Base-by-base conservation (phyloP, 2,888 invertebrate genomes). In the Microctonus hyperodae region DNA sequence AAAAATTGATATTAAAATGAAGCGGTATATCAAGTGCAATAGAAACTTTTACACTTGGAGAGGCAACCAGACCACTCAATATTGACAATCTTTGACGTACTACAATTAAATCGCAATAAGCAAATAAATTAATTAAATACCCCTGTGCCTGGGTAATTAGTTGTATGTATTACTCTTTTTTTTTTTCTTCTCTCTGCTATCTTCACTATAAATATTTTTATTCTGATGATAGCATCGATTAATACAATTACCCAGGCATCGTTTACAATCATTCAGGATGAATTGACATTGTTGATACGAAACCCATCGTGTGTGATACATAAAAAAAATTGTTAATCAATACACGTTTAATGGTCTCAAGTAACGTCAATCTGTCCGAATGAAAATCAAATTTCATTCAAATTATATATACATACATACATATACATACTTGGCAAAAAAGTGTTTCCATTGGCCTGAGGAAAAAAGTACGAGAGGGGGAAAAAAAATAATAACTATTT, bases 41-140 rank as follows among this genome's bases (percentile, higher is more conserved):
- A 63, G 40, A 28, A 10, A 22, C 23, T 16, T 48, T 33, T 51
- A 31, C 31, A 28, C 51, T 33, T 50, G 31, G 28, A 25, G 28
- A 33, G 48, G 33, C 33, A 53, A 65, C 40, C 64, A 71, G 71
- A 70, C 75, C 77, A 77, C 80, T 77, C 74, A 76, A 74, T 80
- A 80, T 78, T 78, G 80, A 81, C 80, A 81, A 81, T 81, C 80
- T 78, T 77, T 69, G 65, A 70, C 67, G 64, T 71, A 72, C 66
- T 72, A 28, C 35, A 50, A 56, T 28, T 68, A 73, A 60, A 69
- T 77, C 75, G 76, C 68, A 59, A 66, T 70, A 72, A 73, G 69
- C 64, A 67, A 67, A 16, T 55, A 58, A 57, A 35, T 63, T 58
- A 28, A 51, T 63, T 61, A 56, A 61, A 61, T 55, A 37, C 56